Conservation (phyloP, 1,140 invertebrate genomes). For the Pseudachorutes palmiensis region DNA sequence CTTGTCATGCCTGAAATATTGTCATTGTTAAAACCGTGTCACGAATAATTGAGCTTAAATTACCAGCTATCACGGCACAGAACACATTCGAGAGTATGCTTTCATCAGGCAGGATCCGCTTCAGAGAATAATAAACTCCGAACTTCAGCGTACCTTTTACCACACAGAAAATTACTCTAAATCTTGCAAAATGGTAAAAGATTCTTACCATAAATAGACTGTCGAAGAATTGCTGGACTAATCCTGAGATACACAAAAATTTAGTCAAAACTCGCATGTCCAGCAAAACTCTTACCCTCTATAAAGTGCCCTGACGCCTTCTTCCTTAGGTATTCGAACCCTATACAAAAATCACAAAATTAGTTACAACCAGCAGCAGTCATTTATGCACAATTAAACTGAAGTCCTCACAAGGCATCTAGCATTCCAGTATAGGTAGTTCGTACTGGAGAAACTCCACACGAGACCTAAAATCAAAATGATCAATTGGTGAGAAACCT, state of each 20-base stretch:
- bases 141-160: slow-evolving; percentile 95
- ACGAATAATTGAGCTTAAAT: not conserved
- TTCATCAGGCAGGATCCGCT: slow-evolving; percentile 60
- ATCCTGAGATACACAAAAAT: slow-evolving; percentile 57
- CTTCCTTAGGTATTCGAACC: slow-evolving; percentile 67
- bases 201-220: slow-evolving; percentile 94
- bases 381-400: no score
- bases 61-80: slow-evolving; percentile 71
- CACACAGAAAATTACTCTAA: no score
- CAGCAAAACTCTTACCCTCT: slow-evolving; percentile 75
- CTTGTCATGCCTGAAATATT: slow-evolving; percentile 59
- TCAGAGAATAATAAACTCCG: slow-evolving; percentile 87
- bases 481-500: no score
- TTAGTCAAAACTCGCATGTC: no score
- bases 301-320: slow-evolving; percentile 69
- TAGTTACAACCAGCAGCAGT: no score
- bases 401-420: no score
- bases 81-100: slow-evolving; percentile 69
- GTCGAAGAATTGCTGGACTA: slow-evolving; percentile 78
- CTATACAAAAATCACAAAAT: no score
- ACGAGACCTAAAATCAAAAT: no score
- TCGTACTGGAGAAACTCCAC: slow-evolving; percentile 50
- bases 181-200: no score
- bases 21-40: slow-evolving; percentile 41
- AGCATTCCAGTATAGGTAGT: slow-evolving; percentile 68